Conservation (phyloP, 2,888 invertebrate genomes). For the Pollenia amentaria region DNA sequence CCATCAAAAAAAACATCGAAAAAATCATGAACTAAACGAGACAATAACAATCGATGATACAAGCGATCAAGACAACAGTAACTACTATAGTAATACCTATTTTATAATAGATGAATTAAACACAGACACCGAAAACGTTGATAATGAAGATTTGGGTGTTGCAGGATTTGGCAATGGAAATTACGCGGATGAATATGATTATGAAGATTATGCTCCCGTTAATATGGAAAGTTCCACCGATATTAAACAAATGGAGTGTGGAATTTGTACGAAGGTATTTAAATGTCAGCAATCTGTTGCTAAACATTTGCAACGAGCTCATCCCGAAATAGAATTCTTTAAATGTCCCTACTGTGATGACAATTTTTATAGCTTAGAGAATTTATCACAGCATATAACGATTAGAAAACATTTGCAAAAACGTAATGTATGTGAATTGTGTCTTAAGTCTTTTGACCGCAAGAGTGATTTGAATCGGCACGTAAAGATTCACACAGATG, state of each 20-base stretch:
- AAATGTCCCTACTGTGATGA: constrained; percentile 63
- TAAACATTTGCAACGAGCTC: constrained; percentile 50
- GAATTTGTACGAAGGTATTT: constrained; percentile 36
- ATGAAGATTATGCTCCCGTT: not conserved
- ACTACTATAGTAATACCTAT: constrained; percentile 37
- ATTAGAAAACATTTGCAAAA: constrained; percentile 34
- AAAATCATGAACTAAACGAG: constrained; percentile 17
- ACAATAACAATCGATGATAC: constrained; percentile 18
- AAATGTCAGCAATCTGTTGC: constrained; percentile 32
- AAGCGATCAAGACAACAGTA: not conserved
- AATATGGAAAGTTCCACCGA: not conserved
- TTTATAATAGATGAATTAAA: constrained; percentile 64
- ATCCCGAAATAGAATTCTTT: constrained; percentile 45
- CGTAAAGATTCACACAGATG: constrained; percentile 49
- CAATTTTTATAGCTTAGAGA: constrained; percentile 33
- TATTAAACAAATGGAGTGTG: constrained; percentile 43
- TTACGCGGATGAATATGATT: constrained; percentile 12
- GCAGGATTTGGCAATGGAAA: not conserved
- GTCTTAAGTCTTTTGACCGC: constrained; percentile 54
- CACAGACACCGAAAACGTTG: constrained; percentile 39
- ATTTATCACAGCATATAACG: constrained; percentile 32
- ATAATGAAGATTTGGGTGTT: not conserved
- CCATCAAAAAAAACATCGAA: constrained; percentile 10
- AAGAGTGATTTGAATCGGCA: constrained; percentile 47
- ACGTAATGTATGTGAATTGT: constrained; percentile 40